Percentiles rank a stretch among this genome's conserved stretches.
These are phyloP conservation scores for Protonemura montana DNA, from an alignment of 2,888 invertebrate genomes.

Conservation along the genomic window DNA sequence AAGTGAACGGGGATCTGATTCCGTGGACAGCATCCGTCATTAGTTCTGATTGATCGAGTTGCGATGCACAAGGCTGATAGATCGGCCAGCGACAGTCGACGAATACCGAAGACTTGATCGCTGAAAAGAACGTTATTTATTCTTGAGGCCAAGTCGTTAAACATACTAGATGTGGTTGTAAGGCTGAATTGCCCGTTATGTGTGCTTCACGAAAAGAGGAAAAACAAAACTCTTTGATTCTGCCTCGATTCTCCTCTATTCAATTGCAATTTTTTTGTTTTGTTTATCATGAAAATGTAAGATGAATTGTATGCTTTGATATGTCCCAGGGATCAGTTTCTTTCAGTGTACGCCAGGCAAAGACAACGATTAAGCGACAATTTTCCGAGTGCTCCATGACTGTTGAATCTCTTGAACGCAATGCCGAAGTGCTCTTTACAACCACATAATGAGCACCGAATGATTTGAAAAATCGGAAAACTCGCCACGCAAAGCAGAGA, in stretches of 20 bases:
- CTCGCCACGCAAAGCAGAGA: background rate
- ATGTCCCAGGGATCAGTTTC: too few species aligned
- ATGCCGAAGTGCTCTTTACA: background rate
- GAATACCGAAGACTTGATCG: background rate
- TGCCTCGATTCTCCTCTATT: background rate
- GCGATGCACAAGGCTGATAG: background rate
- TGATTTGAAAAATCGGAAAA: background rate
- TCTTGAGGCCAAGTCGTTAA: background rate
- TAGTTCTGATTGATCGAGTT: background rate
- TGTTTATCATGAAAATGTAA: background rate
- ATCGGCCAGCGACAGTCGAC: background rate
- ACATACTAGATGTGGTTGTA: background rate
- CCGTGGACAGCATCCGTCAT: background rate
- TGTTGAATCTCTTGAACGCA: background rate
- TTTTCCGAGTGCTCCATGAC: background rate
- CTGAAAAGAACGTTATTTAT: constrained; percentile 5
- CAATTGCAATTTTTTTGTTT: background rate
- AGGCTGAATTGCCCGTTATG: background rate
- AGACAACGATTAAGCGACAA: background rate
- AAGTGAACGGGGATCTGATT: background rate
- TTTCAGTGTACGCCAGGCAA: too few species aligned
- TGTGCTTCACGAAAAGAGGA: background rate
- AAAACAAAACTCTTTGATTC: background rate
- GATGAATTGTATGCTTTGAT: too few species aligned
- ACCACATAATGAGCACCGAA: constrained; percentile 17